phyloP scores from a whole-genome alignment of 2,888 invertebrate species.

The Nephrotoma guestfalica region DNA sequence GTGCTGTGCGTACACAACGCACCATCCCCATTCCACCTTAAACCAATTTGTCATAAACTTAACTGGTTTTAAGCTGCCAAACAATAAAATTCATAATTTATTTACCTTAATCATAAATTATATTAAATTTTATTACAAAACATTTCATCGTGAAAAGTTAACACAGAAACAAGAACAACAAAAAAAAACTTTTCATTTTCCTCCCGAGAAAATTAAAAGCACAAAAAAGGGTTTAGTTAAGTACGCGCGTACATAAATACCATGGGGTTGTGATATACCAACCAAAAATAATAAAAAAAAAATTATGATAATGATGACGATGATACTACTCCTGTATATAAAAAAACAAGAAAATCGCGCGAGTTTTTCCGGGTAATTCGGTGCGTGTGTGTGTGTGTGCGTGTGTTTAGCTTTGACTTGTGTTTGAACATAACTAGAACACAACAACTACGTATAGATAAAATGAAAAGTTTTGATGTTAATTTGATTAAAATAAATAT shows the following conservation, averaged over 20 bases:
- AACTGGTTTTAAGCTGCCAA: not conserved
- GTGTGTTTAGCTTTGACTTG: no score
- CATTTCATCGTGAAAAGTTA: not conserved
- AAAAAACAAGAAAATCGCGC: not conserved
- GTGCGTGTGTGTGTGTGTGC: not conserved
- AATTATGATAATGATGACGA: not conserved
- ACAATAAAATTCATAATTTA: not conserved
- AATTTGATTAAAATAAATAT: conserved; percentile 4
- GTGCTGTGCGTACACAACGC: not conserved
- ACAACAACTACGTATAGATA: not conserved
- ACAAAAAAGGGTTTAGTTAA: not conserved
- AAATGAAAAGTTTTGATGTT: not conserved
- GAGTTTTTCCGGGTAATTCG: not conserved
- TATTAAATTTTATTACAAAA: not conserved
- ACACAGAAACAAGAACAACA: not conserved
- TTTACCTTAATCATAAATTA: not conserved
- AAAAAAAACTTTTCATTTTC: not conserved
- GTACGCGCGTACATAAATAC: not conserved
- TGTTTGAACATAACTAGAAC: not conserved
- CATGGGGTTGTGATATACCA: not conserved
- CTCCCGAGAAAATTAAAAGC: not conserved
- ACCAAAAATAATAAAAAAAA: not conserved
- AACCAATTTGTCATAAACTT: not conserved
- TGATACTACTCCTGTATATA: not conserved
- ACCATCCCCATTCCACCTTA: not conserved